Evolutionary conservation across 2,888 invertebrate species (phyloP).

Genomic region (Mamestra brassicae): DNA sequence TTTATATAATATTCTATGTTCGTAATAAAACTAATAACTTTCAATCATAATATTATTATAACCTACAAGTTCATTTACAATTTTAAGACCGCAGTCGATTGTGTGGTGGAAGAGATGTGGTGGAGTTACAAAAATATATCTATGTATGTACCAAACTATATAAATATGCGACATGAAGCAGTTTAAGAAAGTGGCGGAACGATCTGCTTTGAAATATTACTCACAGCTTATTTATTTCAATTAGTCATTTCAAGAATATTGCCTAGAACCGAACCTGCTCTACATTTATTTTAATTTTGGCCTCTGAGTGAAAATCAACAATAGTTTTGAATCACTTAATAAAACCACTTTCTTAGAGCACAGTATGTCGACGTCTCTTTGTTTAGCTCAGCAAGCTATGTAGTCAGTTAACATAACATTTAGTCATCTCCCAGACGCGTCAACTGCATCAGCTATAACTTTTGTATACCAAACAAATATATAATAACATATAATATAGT

Average conservation of each 20-base stretch:
- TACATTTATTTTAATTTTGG: no score
- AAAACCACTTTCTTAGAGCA: not conserved
- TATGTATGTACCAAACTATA: constrained; percentile 47
- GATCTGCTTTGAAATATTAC: not conserved
- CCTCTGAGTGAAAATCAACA: not conserved
- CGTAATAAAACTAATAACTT: constrained; percentile 64
- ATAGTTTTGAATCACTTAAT: not conserved
- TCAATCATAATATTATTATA: constrained; percentile 60
- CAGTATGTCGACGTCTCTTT: not conserved
- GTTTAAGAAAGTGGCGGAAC: not conserved
- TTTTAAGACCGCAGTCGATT: constrained; percentile 26
- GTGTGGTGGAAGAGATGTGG: constrained; percentile 36
- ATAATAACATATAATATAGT: constrained; percentile 54
- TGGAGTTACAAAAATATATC: constrained; percentile 56
- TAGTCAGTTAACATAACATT: constrained; percentile 6
- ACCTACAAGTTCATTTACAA: constrained; percentile 64
- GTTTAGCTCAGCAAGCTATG: constrained; percentile 1
- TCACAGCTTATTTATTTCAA: not conserved
- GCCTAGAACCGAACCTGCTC: no score
- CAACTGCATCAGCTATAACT: constrained; percentile 43
- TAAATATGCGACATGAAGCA: constrained; percentile 18
- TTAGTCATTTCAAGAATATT: no score
- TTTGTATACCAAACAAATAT: constrained; percentile 50
- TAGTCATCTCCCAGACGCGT: constrained; percentile 2
- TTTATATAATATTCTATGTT: constrained; percentile 61